Evolutionary conservation across 2,888 invertebrate species (phyloP).

Genomic region (Napeogenes sylphis): DNA sequence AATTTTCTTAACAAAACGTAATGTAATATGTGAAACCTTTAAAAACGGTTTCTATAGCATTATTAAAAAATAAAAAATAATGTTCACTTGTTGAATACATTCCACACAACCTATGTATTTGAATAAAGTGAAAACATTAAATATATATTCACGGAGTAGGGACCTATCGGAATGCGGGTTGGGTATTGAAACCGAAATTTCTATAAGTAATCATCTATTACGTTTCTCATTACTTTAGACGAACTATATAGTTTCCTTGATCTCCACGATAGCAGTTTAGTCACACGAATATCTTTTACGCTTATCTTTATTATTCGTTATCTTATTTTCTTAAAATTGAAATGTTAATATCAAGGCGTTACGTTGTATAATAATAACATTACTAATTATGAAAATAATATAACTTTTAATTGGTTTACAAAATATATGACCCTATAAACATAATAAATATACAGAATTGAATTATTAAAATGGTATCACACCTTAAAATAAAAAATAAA

Average conservation of each 20-base stretch:
- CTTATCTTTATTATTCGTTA: too few relatives aligned
- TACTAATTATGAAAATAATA: too few relatives aligned
- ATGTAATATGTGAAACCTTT: too few relatives aligned
- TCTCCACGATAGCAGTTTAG: too few relatives aligned
- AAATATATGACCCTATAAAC: background rate
- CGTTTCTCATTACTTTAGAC: background rate
- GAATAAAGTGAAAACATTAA: constrained; percentile 65
- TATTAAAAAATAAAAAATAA: too few relatives aligned
- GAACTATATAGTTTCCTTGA: background rate
- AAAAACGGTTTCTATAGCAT: too few relatives aligned
- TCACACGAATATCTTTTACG: too few relatives aligned
- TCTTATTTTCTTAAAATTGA: too few relatives aligned
- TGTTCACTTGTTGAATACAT: constrained; percentile 1
- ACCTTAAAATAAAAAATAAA: background rate
- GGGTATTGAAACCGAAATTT: constrained; percentile 10
- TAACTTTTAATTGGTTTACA: background rate
- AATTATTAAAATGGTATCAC: background rate
- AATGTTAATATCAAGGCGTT: too few relatives aligned
- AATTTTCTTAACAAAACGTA: too few relatives aligned
- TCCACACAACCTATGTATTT: constrained; percentile 37
- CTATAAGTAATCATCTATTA: background rate
- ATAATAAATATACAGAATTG: background rate
- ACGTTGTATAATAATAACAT: too few relatives aligned
- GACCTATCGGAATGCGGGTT: constrained; percentile 56
- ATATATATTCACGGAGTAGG: constrained; percentile 30